These are phyloP conservation scores for Griposia aprilina DNA, from an alignment of 2,888 invertebrate species.

Conservation along the genomic window DNA sequence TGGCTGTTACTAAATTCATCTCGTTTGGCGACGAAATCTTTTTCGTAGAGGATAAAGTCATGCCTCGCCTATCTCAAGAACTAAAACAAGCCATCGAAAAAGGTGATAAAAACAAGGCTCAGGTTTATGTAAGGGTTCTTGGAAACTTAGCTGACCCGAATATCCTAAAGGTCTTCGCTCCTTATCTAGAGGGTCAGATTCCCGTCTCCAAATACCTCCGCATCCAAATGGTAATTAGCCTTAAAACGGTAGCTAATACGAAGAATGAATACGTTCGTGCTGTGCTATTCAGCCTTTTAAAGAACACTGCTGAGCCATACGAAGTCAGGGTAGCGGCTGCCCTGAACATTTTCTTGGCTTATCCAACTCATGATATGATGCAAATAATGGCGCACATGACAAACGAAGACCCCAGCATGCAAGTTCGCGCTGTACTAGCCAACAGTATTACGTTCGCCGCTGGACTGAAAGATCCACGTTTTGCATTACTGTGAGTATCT, in stretches of 20 bases:
- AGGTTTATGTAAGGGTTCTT: conserved; percentile 91
- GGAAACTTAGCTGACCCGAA: conserved; percentile 92
- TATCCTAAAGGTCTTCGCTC: conserved; percentile 91
- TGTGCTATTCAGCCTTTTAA: conserved; percentile 92
- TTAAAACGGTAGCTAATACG: conserved; percentile 87
- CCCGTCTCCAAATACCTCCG: conserved; percentile 91
- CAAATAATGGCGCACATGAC: conserved; percentile 93
- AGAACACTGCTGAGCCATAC: conserved; percentile 91
- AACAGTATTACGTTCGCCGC: conserved; percentile 90
- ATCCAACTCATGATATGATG: conserved; percentile 91
- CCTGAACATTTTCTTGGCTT: conserved; percentile 90
- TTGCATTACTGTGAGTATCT: conserved; percentile 87
- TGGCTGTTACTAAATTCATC: conserved; percentile 91
- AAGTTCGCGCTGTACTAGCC: conserved; percentile 92
- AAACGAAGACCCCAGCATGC: conserved; percentile 90
- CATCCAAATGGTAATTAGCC: conserved; percentile 90
- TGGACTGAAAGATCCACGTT: conserved; percentile 82
- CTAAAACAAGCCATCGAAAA: conserved; percentile 89
- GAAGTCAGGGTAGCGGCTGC: conserved; percentile 92
- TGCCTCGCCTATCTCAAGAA: conserved; percentile 90
- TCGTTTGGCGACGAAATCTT: conserved; percentile 90
- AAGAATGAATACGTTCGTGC: conserved; percentile 89
- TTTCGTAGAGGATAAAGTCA: conserved; percentile 89
- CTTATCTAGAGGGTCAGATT: conserved; percentile 92
- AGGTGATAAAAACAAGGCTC: conserved; percentile 89